phyloP scores from a whole-genome alignment of 1,140 invertebrate species.

The Anoplolepis gracilipes region DNA sequence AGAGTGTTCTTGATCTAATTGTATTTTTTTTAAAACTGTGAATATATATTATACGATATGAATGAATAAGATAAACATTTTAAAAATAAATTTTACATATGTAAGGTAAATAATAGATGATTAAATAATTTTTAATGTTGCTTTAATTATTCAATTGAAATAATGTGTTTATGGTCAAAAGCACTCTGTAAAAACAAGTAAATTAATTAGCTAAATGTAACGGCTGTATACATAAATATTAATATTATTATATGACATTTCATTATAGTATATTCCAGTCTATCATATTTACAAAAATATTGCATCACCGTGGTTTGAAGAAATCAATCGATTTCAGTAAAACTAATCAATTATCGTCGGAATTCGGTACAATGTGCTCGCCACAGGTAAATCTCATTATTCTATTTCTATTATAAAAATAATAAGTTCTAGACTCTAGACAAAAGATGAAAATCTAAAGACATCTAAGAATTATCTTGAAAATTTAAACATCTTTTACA shows the following conservation, averaged over 20 bases:
- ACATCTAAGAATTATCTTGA: neutral
- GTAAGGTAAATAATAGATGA: neutral
- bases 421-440: neutral
- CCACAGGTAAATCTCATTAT: conserved; percentile 74
- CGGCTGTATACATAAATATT: neutral
- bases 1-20: neutral
- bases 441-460: neutral
- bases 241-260: conserved; percentile 21
- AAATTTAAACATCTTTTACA: neutral
- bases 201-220: neutral
- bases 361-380: conserved; percentile 81
- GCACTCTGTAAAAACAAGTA: neutral
- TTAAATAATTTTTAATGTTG: neutral
- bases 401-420: conserved; percentile 6
- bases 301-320: conserved; percentile 79
- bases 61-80: neutral
- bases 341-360: conserved; percentile 63
- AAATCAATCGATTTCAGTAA: conserved; percentile 78
- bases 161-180: neutral
- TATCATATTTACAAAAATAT: conserved; percentile 82
- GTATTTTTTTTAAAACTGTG: neutral
- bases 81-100: neutral
- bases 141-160: neutral
- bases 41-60: neutral
- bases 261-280: conserved; percentile 82